Conservation (phyloP, 2,888 invertebrate species). For the Acleris emargana region DNA sequence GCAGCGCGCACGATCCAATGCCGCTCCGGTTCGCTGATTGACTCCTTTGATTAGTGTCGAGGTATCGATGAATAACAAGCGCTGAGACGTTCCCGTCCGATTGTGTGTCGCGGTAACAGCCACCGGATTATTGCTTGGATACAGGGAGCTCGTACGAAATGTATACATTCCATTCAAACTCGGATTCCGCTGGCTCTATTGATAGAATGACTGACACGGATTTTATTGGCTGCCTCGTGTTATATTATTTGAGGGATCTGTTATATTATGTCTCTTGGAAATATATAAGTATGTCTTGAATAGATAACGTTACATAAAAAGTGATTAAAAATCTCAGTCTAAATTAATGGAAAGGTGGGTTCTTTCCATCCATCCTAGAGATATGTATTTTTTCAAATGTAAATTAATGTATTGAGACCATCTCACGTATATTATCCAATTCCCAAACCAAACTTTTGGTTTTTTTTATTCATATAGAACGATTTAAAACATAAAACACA, state of each 20-base stretch:
- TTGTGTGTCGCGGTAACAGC: constrained; percentile 11
- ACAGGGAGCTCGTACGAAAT: constrained; percentile 6
- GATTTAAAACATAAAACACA: no score
- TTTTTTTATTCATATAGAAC: no score
- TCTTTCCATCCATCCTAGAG: no score
- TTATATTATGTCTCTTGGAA: no score
- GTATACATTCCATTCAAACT: constrained; percentile 12
- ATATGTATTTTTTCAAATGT: no score
- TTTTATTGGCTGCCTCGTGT: constrained; percentile 12
- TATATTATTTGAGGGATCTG: constrained; percentile 13
- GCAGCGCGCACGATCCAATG: constrained; percentile 49
- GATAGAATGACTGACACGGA: constrained; percentile 10
- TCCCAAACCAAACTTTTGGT: no score
- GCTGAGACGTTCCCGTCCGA: not conserved
- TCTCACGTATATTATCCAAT: no score
- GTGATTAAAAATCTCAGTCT: no score
- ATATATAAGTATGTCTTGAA: no score
- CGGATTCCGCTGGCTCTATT: constrained; percentile 15
- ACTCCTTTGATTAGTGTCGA: constrained; percentile 54
- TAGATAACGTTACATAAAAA: no score
- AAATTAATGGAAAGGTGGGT: no score
- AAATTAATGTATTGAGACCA: no score
- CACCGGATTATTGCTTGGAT: constrained; percentile 18
- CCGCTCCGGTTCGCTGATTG: constrained; percentile 47
- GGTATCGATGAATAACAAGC: constrained; percentile 54